phyloP scores from a whole-genome alignment of 2,888 invertebrate genomes.

The Syrista parreyssii region DNA sequence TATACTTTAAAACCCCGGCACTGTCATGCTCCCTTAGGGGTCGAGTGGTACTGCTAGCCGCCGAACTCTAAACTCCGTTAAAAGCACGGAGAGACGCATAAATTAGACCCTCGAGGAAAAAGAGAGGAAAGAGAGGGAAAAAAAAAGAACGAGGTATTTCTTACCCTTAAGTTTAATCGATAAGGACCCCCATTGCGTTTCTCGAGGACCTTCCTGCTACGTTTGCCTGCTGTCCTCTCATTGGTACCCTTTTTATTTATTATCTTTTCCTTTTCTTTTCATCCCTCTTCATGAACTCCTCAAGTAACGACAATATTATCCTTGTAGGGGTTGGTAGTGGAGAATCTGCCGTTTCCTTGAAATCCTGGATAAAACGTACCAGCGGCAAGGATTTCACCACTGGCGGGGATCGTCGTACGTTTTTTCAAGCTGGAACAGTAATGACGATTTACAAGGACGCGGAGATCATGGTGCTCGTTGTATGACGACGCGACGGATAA shows the following conservation, averaged over 20 bases:
- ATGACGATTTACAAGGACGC: no score
- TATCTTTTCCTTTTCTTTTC: neutral
- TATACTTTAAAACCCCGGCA: constrained; percentile 49
- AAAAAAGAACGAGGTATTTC: constrained; percentile 25
- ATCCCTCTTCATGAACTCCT: neutral
- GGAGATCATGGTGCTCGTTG: no score
- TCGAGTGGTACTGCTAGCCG: constrained; percentile 63
- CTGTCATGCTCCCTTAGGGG: constrained; percentile 56
- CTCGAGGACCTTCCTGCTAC: no score
- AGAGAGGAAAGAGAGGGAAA: constrained; percentile 7
- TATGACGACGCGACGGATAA: no score
- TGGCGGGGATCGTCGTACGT: no score
- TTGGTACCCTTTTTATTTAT: neutral
- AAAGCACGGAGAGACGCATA: constrained; percentile 38
- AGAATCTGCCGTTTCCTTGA: no score
- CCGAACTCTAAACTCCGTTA: constrained; percentile 50
- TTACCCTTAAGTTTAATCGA: constrained; percentile 9
- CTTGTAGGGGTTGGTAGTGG: no score
- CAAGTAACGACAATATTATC: no score
- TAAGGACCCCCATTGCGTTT: neutral
- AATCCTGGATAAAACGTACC: no score
- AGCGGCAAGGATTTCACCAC: no score
- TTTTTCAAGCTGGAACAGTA: no score
- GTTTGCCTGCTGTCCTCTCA: neutral
- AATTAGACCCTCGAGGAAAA: constrained; percentile 35